Evolutionary conservation across 2,113 vertebrate species (phyloP), one percentile per base, ranked within the genome.

Genomic region (Ageneiosus marmoratus): DNA sequence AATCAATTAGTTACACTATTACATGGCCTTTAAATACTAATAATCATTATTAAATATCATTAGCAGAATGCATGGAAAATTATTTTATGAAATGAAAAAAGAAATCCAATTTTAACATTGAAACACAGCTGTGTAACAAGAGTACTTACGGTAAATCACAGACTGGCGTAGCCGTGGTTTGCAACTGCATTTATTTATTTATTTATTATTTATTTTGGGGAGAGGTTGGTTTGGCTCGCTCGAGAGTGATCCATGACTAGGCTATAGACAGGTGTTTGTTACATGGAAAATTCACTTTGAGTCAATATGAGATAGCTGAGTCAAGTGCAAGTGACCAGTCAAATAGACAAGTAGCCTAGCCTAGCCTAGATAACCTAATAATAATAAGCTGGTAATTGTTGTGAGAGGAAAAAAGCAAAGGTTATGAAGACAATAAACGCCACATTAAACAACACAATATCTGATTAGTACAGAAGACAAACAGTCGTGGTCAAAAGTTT

Each of bases 91-190:
- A 7, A 75, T 34, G 20, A 4, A 60, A 62, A 62, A n/a, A 44
- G 12, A n/a, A 77, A 56, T n/a, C 7, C 11, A 22, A 10, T 62
- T 78, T 78, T 13, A 62, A 62, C 24, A 15, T 41, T 3, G 20
- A 37, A 60, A 63, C 5, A 22, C 62, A 48, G 1, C 27, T 12
- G 4, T 67, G 0, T 13, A 13, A 76, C 5, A 67, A 29, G 37
- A 16, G 51, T 74, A 81, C 11, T 60, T 82, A 82, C 80, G 80
- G 80, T 82, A 82, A 73, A 46, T 5, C 20, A 41, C 24, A 72
- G 18, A 48, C 4, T 24, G 37, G 74, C 80, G 80, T 62, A 55
- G 15, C 7, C 2, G 18, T 74, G 13, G 69, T 5, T 53, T 1
- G 27, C 24, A 9, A 8, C n/a, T 4, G 24, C 15, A 16, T 50